phyloP scores from a whole-genome alignment of 2,797 vertebrate genomes.

The Falco columbarius region DNA sequence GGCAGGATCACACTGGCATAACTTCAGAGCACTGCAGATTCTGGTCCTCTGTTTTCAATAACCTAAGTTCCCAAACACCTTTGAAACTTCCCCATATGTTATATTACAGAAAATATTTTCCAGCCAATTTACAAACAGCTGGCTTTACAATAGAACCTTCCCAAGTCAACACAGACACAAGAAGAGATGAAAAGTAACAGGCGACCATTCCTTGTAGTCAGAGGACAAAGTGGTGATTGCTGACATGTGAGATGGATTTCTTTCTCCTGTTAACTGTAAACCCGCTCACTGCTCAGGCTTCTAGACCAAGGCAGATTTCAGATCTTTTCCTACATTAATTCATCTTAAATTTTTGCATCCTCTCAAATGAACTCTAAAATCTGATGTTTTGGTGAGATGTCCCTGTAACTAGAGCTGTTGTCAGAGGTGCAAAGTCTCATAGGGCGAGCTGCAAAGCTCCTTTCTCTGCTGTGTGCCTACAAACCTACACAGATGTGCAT shows the following conservation, averaged over 20 bases:
- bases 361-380: not conserved
- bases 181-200: not conserved
- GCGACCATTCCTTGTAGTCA: not conserved
- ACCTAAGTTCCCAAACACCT: not conserved
- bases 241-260: not conserved
- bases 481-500: not conserved
- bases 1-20: not conserved
- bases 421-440: not conserved
- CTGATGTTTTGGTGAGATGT: not conserved
- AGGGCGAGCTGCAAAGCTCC: not conserved
- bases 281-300: not conserved
- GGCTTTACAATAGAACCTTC: not conserved
- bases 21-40: not conserved
- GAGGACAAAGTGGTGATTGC: not conserved
- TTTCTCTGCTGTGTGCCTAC: not conserved
- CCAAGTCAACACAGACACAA: not conserved
- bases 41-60: not conserved
- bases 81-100: not conserved
- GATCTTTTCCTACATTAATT: not conserved
- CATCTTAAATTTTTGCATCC: not conserved
- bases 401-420: not conserved
- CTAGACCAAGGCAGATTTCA: not conserved
- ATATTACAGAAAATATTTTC: not conserved
- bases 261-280: not conserved
- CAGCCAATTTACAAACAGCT: not conserved